Base-by-base conservation (phyloP, 2,113 vertebrate genomes). In the Peromyscus californicus region DNA sequence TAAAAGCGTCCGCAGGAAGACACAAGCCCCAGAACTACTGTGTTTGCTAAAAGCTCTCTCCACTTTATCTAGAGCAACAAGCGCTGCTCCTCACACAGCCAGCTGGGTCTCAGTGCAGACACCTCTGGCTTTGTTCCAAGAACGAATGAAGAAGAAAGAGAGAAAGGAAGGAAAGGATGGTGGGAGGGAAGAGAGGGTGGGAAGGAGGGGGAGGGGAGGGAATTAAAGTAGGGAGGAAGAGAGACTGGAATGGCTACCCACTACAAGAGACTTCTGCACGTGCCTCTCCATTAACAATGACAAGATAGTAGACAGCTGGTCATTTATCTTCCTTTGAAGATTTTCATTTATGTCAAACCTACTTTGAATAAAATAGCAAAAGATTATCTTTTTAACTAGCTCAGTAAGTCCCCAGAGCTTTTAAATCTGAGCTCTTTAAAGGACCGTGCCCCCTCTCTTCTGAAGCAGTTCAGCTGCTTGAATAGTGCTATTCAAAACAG, bases 281-380 rank as follows among this genome's bases (percentile, higher is more conserved):
- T 69, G 1, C 84, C 24, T 94, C 63, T 88, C 45, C 51, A 75
- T 95, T 94, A 91, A 57, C 24, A 70, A 70, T 29, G 69, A 54
- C 42, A 61, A 92, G 61, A 12, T 16, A 78, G 36, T 31, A 93
- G 54, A 21, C 63, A 96, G 65, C 42, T 63, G 51, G 70, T 87
- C 72, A 22, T 96, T 78, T 89, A 96, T 74, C 80, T 82, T 96
- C 61, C 72, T 96, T 69, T 93, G 95, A 97, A 90, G 39, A 89
- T 92, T 86, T 89, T 94, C 70, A 93, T 97, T 90, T 94, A 84
- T 95, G 57, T 72, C 89, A 65, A 89, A 82, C 17, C 85, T 93
- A 91, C 83, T 92, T 96, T 93, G 59, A 87, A 93, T 95, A 94
- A 94, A 97, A 95, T 24, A 93, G 75, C 5, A 96, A 96, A 96